A percentile compares a stretch with the other conserved stretches of the same genome.
phyloP scores from a whole-genome alignment of 2,888 invertebrate species.

The Cataglyphis rosenhaueri region DNA sequence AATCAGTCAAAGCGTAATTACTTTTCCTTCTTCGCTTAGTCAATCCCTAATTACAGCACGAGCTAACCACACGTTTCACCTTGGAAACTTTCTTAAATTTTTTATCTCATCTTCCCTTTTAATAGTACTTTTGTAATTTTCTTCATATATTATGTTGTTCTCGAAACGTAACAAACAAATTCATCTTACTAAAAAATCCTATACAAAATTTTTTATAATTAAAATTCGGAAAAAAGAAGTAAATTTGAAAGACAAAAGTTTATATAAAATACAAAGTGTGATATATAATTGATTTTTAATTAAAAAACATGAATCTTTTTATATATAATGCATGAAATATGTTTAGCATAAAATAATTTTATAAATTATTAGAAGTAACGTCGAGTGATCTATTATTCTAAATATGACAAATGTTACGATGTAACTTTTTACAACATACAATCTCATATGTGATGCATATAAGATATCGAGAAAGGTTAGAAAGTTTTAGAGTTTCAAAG shows the following conservation, averaged over 20 bases:
- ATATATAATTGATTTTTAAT: background rate
- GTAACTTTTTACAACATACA: conserved; percentile 33
- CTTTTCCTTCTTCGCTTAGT: conserved; percentile 48
- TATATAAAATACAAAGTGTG: background rate
- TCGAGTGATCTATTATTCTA: background rate
- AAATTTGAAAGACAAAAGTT: background rate
- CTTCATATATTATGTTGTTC: background rate
- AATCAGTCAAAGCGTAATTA: conserved; percentile 70
- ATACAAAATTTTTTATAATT: background rate
- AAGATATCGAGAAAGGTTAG: conserved; percentile 24
- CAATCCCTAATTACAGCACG: conserved; percentile 69
- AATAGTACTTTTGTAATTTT: background rate
- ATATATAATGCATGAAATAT: background rate
- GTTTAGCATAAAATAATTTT: background rate
- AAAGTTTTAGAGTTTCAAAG: conserved; percentile 44
- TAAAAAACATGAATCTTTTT: background rate
- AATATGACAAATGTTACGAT: conserved; percentile 21
- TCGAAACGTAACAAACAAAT: conserved; percentile 16
- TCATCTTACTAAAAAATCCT: background rate
- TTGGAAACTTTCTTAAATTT: conserved; percentile 34
- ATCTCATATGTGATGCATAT: conserved; percentile 13
- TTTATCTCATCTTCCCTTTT: conserved; percentile 24
- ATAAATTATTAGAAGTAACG: background rate
- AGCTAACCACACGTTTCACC: conserved; percentile 24
- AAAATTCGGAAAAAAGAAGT: conserved; percentile 5